Evolutionary conservation across 2,888 invertebrate species (phyloP).

Genomic region (Latrodectus hesperus): DNA sequence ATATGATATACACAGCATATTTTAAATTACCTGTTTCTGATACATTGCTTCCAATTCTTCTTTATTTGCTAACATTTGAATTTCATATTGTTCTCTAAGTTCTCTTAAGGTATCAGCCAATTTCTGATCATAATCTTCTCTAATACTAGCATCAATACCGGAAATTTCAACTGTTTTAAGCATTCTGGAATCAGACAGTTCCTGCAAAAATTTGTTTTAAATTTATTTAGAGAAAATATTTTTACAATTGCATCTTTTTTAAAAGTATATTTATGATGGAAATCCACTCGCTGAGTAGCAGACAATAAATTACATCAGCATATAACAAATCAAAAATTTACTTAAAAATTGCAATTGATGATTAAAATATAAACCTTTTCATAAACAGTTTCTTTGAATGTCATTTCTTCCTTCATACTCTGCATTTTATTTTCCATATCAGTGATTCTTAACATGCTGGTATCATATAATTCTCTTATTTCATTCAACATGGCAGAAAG

Average conservation of each 20-base stretch:
- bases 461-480: conserved; percentile 78
- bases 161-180: conserved; percentile 93
- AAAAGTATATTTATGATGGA: background rate
- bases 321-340: background rate
- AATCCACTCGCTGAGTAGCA: background rate
- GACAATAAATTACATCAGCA: background rate
- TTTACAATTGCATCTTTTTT: background rate
- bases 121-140: conserved; percentile 94
- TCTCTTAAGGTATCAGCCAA: conserved; percentile 92
- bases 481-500: conserved; percentile 42
- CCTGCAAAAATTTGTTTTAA: conserved; percentile 74
- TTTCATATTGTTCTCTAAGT: conserved; percentile 93
- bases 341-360: background rate
- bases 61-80: conserved; percentile 90
- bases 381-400: conserved; percentile 84
- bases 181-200: conserved; percentile 90
- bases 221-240: background rate
- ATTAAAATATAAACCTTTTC: conserved; percentile 76
- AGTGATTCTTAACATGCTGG: conserved; percentile 93
- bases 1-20: background rate
- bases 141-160: conserved; percentile 92
- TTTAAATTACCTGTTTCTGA: conserved; percentile 77
- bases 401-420: conserved; percentile 91
- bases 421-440: conserved; percentile 95
- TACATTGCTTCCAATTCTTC: conserved; percentile 92